A percentile compares a stretch with the other conserved stretches of the same genome.
These are phyloP conservation scores for Phylloscopus trochilus DNA, from an alignment of 2,113 vertebrate species.

Conservation along the genomic window DNA sequence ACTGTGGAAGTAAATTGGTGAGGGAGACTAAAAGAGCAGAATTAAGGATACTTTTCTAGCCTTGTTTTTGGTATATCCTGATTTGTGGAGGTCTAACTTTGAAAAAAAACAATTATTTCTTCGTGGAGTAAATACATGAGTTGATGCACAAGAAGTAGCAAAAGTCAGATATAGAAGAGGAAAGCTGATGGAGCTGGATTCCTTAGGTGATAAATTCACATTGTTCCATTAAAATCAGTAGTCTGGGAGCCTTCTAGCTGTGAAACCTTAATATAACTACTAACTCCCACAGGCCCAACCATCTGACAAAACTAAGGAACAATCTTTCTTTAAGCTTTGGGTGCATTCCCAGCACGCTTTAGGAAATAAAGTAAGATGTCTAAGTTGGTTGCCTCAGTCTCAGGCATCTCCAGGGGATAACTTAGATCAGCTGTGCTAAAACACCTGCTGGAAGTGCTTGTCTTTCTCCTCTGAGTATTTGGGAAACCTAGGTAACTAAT, in stretches of 20 bases:
- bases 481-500: neutral
- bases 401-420: neutral
- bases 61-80: neutral
- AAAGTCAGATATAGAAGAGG: neutral
- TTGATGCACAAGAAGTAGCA: neutral
- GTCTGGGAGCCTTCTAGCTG: neutral
- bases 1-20: neutral
- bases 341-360: neutral
- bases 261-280: neutral
- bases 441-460: neutral
- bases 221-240: slow-evolving; percentile 3
- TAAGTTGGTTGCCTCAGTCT: neutral
- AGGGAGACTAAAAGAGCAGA: neutral
- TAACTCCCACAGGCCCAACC: neutral
- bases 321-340: neutral
- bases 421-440: neutral
- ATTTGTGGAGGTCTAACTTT: neutral
- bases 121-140: neutral
- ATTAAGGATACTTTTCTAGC: neutral
- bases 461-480: neutral
- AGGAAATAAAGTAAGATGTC: neutral
- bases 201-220: neutral
- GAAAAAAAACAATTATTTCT: neutral
- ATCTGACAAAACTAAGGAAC: neutral
- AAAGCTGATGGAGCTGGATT: neutral